phyloP scores from a whole-genome alignment of 2,797 vertebrate species.

The Bovichtus diacanthus region DNA sequence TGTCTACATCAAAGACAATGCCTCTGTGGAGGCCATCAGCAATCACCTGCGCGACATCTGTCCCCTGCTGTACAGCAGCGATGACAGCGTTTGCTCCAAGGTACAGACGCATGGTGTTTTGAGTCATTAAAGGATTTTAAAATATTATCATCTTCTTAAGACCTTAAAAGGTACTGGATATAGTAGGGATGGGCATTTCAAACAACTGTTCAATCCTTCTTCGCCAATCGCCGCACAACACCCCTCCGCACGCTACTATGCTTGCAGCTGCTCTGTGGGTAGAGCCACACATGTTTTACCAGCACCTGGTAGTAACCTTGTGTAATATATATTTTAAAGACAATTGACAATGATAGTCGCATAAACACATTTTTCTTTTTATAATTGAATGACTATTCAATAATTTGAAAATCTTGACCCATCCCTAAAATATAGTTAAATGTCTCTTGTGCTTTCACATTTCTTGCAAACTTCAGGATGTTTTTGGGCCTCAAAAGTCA shows the following conservation, averaged over 20 bases:
- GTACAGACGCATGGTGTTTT: conserved; percentile 68
- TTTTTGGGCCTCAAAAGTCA: conserved; percentile 11
- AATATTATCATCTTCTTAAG: background rate
- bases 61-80: conserved; percentile 95
- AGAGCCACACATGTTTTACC: too few relatives aligned
- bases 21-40: conserved; percentile 95
- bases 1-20: conserved; percentile 96
- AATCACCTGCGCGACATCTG: conserved; percentile 94
- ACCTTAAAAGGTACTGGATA: background rate
- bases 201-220: too few relatives aligned
- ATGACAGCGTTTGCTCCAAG: conserved; percentile 97
- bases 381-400: too few relatives aligned
- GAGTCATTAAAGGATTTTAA: background rate
- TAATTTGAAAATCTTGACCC: too few relatives aligned
- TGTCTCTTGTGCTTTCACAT: conserved; percentile 1
- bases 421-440: background rate
- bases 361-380: too few relatives aligned
- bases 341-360: too few relatives aligned
- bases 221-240: too few relatives aligned
- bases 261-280: too few relatives aligned
- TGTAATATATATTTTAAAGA: too few relatives aligned
- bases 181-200: too few relatives aligned
- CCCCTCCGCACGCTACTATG: too few relatives aligned
- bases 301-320: too few relatives aligned
- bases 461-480: conserved; percentile 22